Conservation (phyloP, 35 echinoderm and acorn worm genomes). For the Lytechinus variegatus region DNA sequence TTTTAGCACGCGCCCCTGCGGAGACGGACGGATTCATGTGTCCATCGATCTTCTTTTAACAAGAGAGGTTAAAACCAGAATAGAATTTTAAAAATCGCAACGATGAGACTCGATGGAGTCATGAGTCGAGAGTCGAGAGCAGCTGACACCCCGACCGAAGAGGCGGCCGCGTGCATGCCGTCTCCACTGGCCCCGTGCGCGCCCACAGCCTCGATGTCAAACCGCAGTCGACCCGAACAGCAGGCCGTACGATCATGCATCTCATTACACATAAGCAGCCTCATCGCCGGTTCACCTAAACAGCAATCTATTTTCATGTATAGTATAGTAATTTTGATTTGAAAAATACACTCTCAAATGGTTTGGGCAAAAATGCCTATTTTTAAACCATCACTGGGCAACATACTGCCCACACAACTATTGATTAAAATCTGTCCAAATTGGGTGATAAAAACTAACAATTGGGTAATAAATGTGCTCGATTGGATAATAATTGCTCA, state of each 20-base stretch:
- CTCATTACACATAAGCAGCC: neutral
- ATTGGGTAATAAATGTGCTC: too few relatives aligned
- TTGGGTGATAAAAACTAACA: too few relatives aligned
- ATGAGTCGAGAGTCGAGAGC: neutral
- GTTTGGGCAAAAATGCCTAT: too few relatives aligned
- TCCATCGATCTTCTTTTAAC: neutral
- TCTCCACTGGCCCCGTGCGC: conserved; percentile 13
- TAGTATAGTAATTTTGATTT: neutral
- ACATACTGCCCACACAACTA: too few relatives aligned
- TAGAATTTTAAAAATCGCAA: neutral
- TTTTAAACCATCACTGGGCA: too few relatives aligned
- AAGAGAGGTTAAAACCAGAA: neutral
- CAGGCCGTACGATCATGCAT: neutral
- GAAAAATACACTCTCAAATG: too few relatives aligned
- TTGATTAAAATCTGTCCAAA: too few relatives aligned
- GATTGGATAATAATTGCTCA: too few relatives aligned
- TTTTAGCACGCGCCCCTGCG: neutral
- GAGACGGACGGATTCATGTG: neutral
- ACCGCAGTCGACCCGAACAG: neutral
- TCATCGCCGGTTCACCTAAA: neutral
- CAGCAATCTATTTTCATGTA: neutral
- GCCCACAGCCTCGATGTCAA: neutral
- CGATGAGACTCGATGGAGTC: neutral
- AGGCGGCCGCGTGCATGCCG: neutral
- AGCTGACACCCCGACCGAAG: neutral